Percentiles rank a stretch among this genome's conserved stretches.
Evolutionary conservation across 2,888 invertebrate species (phyloP).

Genomic region (Sesamia inferens): DNA sequence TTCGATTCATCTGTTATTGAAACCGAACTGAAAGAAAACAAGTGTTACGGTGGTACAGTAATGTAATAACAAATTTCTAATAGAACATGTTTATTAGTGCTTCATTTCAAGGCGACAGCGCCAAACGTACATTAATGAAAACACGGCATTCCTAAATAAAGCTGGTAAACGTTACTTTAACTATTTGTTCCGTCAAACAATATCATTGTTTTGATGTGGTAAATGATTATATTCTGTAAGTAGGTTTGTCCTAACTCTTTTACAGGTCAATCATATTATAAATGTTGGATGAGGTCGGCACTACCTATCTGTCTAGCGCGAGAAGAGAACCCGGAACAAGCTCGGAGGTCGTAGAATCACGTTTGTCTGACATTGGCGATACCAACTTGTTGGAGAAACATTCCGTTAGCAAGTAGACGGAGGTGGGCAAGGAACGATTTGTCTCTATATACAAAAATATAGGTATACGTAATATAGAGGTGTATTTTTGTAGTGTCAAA

Average conservation of each 20-base stretch:
- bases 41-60: conserved; percentile 5
- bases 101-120: conserved; percentile 19
- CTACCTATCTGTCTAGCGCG: too few species aligned
- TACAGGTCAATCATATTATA: too few species aligned
- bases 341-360: not conserved
- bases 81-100: conserved; percentile 21
- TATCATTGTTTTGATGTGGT: conserved; percentile 1
- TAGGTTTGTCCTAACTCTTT: too few species aligned
- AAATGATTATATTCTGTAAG: too few species aligned
- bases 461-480: not conserved
- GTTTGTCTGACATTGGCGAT: not conserved
- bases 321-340: too few species aligned
- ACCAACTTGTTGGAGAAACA: not conserved
- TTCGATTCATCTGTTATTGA: conserved; percentile 19
- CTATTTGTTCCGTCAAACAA: conserved; percentile 1
- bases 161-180: not conserved
- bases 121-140: conserved; percentile 21
- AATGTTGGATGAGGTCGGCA: too few species aligned
- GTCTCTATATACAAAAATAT: not conserved
- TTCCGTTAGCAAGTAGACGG: too few species aligned
- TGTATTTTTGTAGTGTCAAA: not conserved
- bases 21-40: conserved; percentile 22
- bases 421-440: not conserved
- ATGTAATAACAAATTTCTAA: conserved; percentile 20
- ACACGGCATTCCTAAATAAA: conserved; percentile 7